A percentile compares a stretch with the other conserved stretches of the same genome.
Evolutionary conservation across 2,888 invertebrate genomes (phyloP).

Genomic region (Sinotaia quadrata): DNA sequence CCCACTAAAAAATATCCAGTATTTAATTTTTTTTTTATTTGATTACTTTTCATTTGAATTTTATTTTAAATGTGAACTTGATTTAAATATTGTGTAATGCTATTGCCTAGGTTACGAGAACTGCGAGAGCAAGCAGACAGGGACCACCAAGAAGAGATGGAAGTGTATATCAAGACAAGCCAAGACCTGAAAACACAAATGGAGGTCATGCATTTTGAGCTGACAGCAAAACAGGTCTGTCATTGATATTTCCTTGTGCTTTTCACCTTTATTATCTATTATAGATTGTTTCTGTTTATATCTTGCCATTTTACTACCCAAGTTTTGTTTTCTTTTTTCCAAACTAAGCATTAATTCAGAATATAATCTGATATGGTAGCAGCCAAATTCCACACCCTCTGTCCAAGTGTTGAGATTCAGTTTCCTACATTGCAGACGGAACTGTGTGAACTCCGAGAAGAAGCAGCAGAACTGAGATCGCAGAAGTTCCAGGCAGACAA

Average conservation of each 20-base stretch:
- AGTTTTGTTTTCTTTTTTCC: background rate
- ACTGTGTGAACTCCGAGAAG: slow-evolving; percentile 67
- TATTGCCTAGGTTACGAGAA: slow-evolving; percentile 75
- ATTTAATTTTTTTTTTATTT: no score
- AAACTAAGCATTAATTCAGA: no score
- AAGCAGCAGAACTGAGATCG: slow-evolving; percentile 64
- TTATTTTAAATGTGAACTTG: no score
- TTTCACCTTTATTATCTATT: background rate
- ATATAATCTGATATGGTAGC: no score
- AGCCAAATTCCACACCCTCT: no score
- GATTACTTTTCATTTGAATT: no score
- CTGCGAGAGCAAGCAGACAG: slow-evolving; percentile 95
- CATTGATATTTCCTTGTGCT: background rate
- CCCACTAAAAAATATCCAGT: no score
- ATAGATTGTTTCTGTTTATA: no score
- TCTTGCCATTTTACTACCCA: no score
- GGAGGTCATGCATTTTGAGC: slow-evolving; percentile 64
- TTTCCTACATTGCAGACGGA: slow-evolving; percentile 58
- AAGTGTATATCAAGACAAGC: slow-evolving; percentile 91
- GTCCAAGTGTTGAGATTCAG: no score
- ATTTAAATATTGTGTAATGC: no score
- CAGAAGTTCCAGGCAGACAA: slow-evolving; percentile 65
- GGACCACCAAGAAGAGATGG: slow-evolving; percentile 95
- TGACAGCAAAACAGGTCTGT: slow-evolving; percentile 68
- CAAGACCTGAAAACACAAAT: slow-evolving; percentile 80